phyloP scores from a whole-genome alignment of 1,140 invertebrate species.

The Caerostris darwini region DNA sequence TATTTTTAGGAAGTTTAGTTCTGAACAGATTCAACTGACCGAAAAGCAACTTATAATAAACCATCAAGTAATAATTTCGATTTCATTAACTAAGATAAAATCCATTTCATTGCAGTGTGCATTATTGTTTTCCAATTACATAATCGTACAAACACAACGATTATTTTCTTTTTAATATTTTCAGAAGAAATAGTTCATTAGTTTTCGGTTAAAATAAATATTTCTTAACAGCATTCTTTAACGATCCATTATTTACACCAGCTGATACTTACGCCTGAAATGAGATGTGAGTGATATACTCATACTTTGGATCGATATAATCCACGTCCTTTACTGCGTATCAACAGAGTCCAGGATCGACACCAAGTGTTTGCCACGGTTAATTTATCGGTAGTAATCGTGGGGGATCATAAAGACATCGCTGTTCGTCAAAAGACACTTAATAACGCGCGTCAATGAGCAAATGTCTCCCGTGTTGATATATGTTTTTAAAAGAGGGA shows the following conservation, averaged over 20 bases:
- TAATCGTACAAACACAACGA: too few species aligned
- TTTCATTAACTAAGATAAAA: too few species aligned
- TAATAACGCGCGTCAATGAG: neutral
- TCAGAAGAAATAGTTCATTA: neutral
- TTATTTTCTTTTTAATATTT: neutral
- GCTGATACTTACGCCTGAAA: neutral
- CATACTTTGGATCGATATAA: slow-evolving; percentile 1
- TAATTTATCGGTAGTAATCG: slow-evolving; percentile 16
- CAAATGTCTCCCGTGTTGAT: neutral
- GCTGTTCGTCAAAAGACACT: slow-evolving; percentile 11
- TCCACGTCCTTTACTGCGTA: neutral
- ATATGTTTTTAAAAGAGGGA: neutral
- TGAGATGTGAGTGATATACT: neutral
- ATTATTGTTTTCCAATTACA: too few species aligned
- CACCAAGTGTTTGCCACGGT: neutral
- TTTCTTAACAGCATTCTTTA: neutral
- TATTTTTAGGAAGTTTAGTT: too few species aligned
- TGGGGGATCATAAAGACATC: neutral
- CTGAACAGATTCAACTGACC: too few species aligned
- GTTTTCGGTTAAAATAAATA: neutral
- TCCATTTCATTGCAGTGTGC: too few species aligned
- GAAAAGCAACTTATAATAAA: too few species aligned
- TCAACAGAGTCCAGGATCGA: neutral
- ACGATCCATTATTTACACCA: neutral
- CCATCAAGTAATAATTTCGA: too few species aligned